Evolutionary conservation across 2,888 invertebrate species (phyloP).

Genomic region (Mechanitis messenoides): DNA sequence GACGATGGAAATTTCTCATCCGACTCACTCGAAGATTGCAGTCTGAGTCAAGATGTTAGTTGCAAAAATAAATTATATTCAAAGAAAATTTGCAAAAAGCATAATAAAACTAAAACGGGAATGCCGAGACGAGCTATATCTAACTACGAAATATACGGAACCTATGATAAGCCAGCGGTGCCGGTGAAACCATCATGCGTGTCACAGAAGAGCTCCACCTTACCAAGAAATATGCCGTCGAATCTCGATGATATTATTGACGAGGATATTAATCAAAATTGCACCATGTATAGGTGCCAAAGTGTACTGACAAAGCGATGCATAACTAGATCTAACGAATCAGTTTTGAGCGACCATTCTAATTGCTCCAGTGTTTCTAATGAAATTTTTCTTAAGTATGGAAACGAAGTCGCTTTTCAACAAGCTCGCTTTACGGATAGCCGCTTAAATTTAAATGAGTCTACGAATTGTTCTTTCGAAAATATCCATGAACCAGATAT

Average conservation of each 20-base stretch:
- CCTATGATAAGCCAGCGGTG: slow-evolving; percentile 58
- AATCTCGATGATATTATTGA: slow-evolving; percentile 72
- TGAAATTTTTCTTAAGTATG: slow-evolving; percentile 71
- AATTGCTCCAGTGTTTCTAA: slow-evolving; percentile 72
- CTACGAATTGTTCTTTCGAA: slow-evolving; percentile 68
- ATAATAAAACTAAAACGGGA: slow-evolving; percentile 58
- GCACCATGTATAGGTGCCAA: slow-evolving; percentile 66
- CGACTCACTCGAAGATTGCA: slow-evolving; percentile 85
- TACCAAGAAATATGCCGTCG: slow-evolving; percentile 73
- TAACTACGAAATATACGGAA: slow-evolving; percentile 84
- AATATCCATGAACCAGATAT: slow-evolving; percentile 61
- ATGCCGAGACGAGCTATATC: slow-evolving; percentile 83
- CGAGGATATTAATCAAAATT: slow-evolving; percentile 63
- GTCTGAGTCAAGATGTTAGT: slow-evolving; percentile 73
- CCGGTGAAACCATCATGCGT: slow-evolving; percentile 60
- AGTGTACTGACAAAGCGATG: slow-evolving; percentile 74
- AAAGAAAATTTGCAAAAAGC: slow-evolving; percentile 73
- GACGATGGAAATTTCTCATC: slow-evolving; percentile 86
- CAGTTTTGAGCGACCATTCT: slow-evolving; percentile 69
- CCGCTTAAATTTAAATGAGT: slow-evolving; percentile 68
- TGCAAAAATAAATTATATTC: slow-evolving; percentile 71
- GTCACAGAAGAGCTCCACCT: slow-evolving; percentile 66
- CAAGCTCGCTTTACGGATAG: slow-evolving; percentile 64
- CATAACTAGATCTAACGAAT: slow-evolving; percentile 77
- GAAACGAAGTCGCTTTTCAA: slow-evolving; percentile 69